Base-by-base conservation (phyloP, 2,113 vertebrate species). In the Salvelinus sp. region DNA sequence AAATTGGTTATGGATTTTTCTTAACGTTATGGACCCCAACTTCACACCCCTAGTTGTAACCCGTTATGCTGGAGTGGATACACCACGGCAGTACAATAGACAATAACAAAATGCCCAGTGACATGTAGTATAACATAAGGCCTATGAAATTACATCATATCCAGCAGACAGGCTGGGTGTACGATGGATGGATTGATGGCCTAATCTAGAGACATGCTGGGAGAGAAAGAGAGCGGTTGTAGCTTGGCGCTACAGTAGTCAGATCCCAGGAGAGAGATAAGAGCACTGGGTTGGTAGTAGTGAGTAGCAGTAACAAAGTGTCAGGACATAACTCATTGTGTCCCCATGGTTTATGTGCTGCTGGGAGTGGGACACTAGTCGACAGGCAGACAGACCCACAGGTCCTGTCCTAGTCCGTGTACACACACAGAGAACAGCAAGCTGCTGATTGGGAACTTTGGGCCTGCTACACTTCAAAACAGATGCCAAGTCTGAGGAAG, bases 371-470 rank as follows among this genome's bases (percentile, higher is more conserved):
- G 63, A 82, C 80, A 81, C 80, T 82, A 69, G 80, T 77, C 80
- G 87, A 90, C 86, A 83, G 76, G 72, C 64, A 80, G 73, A 82
- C 83, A 77, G 77, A 27, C 70, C 18, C 75, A 33, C 76, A 68
- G 70, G 79, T 73, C 81, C 79, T 79, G 85, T 81, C 79, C 89
- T 84, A 5, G 82, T 77, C 78, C 82, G 84, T 86, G 86, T 85
- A 84, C 86, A 80, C 58, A 63, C 60, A 63, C 14, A 22, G 6
- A 65, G 20, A 66, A 83, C 80, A 76, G 33, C 84, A 90, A 89
- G 87, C 90, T 91, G 92, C 93, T 93, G 92, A 94, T 79, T 74
- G 76, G 73, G 86, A 91, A 91, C 88, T 91, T 93, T 90, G 83
- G 88, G 83, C 58, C 83, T 85, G 87, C 72, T 58, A 83, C 77